Base-by-base conservation (phyloP, 2,888 invertebrate genomes). In the Synergus gifuensis region DNA sequence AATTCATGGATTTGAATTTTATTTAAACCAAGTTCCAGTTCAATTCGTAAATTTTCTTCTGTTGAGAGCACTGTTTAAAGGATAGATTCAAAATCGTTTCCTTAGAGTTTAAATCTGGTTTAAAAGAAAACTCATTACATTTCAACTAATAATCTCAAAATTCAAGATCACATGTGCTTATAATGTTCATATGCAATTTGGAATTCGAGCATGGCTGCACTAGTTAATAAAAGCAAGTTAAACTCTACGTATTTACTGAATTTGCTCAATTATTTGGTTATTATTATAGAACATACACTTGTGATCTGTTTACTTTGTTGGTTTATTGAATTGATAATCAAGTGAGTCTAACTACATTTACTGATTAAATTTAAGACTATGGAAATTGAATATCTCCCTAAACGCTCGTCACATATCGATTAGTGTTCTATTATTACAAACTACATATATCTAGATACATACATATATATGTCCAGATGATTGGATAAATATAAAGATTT, bases 1-100 rank as follows among this genome's bases (percentile, higher is more conserved):
- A 58, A 73, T 73, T 73, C 73, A 58, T 73, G 73, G 54, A 49
- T 73, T 73, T 73, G 54, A 73, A 73, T 73, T 73, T 73, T 73
- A 73, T 73, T 73, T 40, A 58, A 73, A 73, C 73, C n/a, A 73
- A 58, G 73, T 54, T 73, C 73, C 54, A 58, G 54, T 73, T 54
- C 54, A 54, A 58, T 58, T 73, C 54, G 36, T 49, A n/a, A n/a
- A 40, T 73, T 73, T 36, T 18, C 54, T 54, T 36, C 36, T 58
- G 5, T 18, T 40, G 12, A 5, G 36, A 40, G 36, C 4, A 28
- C 36, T 40, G 36, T 28, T 3, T 0, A 0, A 58, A 58, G 11
- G 11, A 18, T 36, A 58, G 2, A 18, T 18, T 1, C 18, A 18
- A 16, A 58, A 58, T 3, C 58, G 4, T 18, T 18, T 11, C n/a